Conservation (phyloP, 1,140 invertebrate genomes). For the Brachionus koreanus region DNA sequence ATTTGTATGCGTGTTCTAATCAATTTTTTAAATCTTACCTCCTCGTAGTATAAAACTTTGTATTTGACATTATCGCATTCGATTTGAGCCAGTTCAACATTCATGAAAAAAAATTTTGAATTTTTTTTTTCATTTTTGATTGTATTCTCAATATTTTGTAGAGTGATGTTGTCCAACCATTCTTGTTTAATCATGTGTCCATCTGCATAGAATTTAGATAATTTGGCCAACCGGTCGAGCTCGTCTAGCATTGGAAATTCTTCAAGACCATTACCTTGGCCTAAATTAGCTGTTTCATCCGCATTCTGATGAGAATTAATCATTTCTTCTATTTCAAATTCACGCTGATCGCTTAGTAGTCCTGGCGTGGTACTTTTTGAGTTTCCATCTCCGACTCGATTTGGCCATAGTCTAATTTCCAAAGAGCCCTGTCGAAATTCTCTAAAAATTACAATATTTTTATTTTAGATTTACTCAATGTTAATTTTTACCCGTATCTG, state of each 20-base stretch:
- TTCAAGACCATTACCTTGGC: background rate
- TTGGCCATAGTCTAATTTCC: constrained; percentile 63
- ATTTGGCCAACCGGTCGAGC: constrained; percentile 78
- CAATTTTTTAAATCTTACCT: constrained; percentile 50
- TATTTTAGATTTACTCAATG: background rate
- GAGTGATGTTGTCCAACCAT: constrained; percentile 92
- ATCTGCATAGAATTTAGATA: constrained; percentile 88
- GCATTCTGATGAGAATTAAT: background rate
- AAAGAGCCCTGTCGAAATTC: constrained; percentile 61
- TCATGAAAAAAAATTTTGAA: constrained; percentile 88
- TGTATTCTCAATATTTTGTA: constrained; percentile 88
- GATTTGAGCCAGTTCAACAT: constrained; percentile 88
- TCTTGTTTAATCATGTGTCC: constrained; percentile 90
- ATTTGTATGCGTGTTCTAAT: background rate
- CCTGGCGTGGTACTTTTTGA: constrained; percentile 73
- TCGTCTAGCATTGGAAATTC: constrained; percentile 63
- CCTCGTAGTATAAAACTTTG: constrained; percentile 63
- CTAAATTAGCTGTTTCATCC: background rate
- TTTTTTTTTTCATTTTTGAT: constrained; percentile 87
- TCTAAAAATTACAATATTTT: background rate
- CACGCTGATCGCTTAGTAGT: constrained; percentile 6
- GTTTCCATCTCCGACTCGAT: constrained; percentile 68
- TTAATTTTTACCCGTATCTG: constrained; percentile 19
- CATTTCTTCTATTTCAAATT: constrained; percentile 20
- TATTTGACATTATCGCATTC: constrained; percentile 67